A percentile compares a stretch with the other conserved stretches of the same genome.
These are phyloP conservation scores for Champsocephalus esox DNA, from an alignment of 2,797 vertebrate genomes.

Conservation along the genomic window DNA sequence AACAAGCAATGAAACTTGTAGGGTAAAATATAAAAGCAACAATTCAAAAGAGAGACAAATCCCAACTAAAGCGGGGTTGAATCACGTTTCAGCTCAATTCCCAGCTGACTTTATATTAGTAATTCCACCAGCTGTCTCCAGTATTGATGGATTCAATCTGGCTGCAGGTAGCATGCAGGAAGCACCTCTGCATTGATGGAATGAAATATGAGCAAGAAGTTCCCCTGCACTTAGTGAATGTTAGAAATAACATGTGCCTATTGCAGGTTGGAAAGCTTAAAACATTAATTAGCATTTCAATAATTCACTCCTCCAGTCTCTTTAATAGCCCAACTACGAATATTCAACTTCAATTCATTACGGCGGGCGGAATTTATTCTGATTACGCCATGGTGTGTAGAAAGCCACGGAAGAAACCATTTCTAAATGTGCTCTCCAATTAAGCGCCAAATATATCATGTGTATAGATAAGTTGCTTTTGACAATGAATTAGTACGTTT, in stretches of 20 bases:
- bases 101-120: conserved; percentile 66
- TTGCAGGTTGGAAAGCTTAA: conserved; percentile 77
- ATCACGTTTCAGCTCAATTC: conserved; percentile 52
- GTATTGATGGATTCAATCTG: conserved; percentile 78
- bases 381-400: conserved; percentile 69
- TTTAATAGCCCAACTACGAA: conserved; percentile 79
- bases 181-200: conserved; percentile 69
- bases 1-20: neutral
- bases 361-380: conserved; percentile 70
- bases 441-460: conserved; percentile 82
- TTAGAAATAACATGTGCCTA: conserved; percentile 71
- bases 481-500: conserved; percentile 83
- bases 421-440: conserved; percentile 82
- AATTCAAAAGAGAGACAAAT: conserved; percentile 19
- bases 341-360: conserved; percentile 79
- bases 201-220: conserved; percentile 72
- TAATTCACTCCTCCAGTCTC: conserved; percentile 78
- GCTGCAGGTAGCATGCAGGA: conserved; percentile 49
- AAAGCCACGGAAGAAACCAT: conserved; percentile 69
- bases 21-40: neutral
- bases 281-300: conserved; percentile 85
- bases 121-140: conserved; percentile 72
- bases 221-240: conserved; percentile 56
- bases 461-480: conserved; percentile 82
- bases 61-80: conserved; percentile 30